phyloP scores from a whole-genome alignment of 2,888 invertebrate species.

The Merodon equestris region DNA sequence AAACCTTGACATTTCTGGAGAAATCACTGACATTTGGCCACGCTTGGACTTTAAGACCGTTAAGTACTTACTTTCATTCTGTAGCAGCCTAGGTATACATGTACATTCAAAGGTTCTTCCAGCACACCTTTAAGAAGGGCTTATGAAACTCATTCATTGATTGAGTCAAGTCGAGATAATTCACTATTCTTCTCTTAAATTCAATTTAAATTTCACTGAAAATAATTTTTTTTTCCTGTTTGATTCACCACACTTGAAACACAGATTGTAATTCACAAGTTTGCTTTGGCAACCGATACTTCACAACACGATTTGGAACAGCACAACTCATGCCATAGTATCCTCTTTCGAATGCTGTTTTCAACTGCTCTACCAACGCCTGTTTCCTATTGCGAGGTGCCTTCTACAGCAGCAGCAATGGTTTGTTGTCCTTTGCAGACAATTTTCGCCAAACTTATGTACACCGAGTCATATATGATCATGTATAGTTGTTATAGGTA shows the following conservation, averaged over 20 bases:
- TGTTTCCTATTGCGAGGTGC: conserved; percentile 47
- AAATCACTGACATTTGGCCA: too few relatives aligned
- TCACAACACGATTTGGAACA: conserved; percentile 35
- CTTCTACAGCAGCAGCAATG: conserved; percentile 42
- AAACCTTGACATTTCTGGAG: too few relatives aligned
- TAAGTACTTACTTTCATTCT: too few relatives aligned
- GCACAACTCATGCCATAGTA: conserved; percentile 30
- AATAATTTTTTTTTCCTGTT: neutral
- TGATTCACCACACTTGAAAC: too few relatives aligned
- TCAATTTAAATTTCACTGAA: neutral
- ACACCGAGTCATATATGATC: conserved; percentile 37
- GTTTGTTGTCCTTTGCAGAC: conserved; percentile 68
- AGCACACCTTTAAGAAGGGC: too few relatives aligned
- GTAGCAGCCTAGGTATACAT: too few relatives aligned
- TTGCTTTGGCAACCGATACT: conserved; percentile 69
- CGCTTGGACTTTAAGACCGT: too few relatives aligned
- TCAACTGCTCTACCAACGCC: conserved; percentile 54
- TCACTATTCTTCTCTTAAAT: too few relatives aligned
- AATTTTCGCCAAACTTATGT: conserved; percentile 59
- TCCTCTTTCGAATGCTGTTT: conserved; percentile 51
- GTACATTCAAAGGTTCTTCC: too few relatives aligned
- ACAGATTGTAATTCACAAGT: neutral
- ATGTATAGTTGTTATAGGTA: too few relatives aligned
- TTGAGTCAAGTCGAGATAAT: too few relatives aligned
- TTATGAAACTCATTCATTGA: too few relatives aligned